Percentiles rank a stretch among this genome's conserved stretches.
Evolutionary conservation across 2,113 vertebrate genomes (phyloP).

Genomic region (Dromaius novaehollandiae): DNA sequence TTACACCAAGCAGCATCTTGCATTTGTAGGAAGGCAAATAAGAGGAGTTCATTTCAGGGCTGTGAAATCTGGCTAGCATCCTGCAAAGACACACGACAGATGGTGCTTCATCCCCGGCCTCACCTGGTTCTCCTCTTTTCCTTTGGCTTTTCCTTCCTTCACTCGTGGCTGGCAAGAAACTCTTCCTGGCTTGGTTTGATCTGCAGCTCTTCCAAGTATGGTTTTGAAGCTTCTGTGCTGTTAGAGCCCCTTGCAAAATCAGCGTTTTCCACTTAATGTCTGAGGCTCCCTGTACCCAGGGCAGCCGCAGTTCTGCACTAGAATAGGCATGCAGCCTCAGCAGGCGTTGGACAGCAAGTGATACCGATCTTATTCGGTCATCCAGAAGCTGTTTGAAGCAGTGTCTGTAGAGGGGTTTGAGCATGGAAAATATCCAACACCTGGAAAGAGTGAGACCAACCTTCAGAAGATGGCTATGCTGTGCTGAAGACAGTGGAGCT

Average conservation of each 20-base stretch:
- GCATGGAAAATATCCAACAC: neutral
- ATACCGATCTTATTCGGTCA: neutral
- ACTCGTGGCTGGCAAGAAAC: neutral
- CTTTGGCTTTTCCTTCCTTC: neutral
- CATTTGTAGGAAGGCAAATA: accelerated
- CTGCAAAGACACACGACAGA: neutral
- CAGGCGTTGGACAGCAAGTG: neutral
- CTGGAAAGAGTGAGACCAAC: neutral
- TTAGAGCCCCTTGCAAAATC: neutral
- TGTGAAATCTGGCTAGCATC: neutral
- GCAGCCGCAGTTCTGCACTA: neutral
- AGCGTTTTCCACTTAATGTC: neutral
- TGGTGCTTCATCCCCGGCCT: neutral
- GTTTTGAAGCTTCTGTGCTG: neutral
- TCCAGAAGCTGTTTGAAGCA: neutral
- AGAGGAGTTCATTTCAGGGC: neutral
- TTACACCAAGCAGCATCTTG: neutral
- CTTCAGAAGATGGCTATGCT: neutral
- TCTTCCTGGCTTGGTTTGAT: neutral
- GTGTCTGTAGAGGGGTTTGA: neutral
- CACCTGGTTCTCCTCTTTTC: neutral
- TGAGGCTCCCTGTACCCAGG: neutral
- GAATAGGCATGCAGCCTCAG: neutral
- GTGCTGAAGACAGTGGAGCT: neutral
- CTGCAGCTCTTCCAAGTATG: neutral